Base-by-base conservation (phyloP, 2,113 vertebrate genomes). In the Hippocampus zosterae region DNA sequence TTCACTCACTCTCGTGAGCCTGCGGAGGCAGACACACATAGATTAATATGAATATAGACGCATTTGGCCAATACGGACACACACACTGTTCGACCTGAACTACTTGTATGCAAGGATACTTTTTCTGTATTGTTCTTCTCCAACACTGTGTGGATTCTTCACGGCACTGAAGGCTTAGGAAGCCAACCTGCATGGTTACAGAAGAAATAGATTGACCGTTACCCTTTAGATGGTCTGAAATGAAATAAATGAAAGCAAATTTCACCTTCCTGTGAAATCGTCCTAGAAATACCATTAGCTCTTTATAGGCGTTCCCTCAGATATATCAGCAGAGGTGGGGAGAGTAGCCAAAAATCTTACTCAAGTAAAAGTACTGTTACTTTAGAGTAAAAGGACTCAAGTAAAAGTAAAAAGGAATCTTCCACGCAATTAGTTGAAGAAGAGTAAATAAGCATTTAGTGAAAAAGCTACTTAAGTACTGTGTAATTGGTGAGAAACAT, bases 151-250 rank as follows among this genome's bases (percentile, higher is more conserved):
- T 18, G 5, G 18, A 61, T 18, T 33, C 2, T 9, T 37, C 18
- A 92, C 91, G 93, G 93, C 93, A 93, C 91, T 95, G 93, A 91
- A 93, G 94, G 10, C 33, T 60, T 60, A 33, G 29, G 27, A 29
- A 60, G 5, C 29, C 8, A 8, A 19, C 59, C 59, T 21, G 9
- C 29, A 12, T 8, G 60, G 10, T 37, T 21, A n/a, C 19, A 10
- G 10, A 9, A 40, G 18, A 62, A 21, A 21, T 16, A 18, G 27
- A 27, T 37, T 37, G 56, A 13, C 27, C 27, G 15, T 59, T 27
- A 27, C 18, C 48, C 19, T 50, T 19, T 19, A 50, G 23, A 29
- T 29, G 56, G 56, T 59, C 4, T 27, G 25, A 15, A 1, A 27
- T 16, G 15, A 27, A 5, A 5, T 27, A 15, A 59, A 15, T 27